These are phyloP conservation scores for Erpetoichthys calabaricus DNA, from an alignment of 2,797 vertebrate species.

Conservation along the genomic window DNA sequence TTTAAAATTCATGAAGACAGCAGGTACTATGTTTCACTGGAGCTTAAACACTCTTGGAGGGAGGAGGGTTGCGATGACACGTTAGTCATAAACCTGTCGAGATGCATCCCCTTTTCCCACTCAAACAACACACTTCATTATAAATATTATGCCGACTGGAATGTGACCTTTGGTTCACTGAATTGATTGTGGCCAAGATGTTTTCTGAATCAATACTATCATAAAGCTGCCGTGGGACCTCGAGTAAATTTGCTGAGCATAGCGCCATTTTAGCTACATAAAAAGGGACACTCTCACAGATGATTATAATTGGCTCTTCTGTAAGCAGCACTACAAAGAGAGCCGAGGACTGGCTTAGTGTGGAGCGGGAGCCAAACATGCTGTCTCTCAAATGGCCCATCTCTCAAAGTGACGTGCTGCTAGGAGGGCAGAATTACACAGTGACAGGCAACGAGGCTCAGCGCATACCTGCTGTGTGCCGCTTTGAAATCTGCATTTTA, in stretches of 20 bases:
- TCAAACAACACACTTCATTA: too few species aligned
- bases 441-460: slow-evolving; percentile 7
- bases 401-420: slow-evolving; percentile 33
- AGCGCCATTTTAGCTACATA: neutral
- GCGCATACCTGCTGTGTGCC: too few species aligned
- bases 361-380: neutral
- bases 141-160: neutral
- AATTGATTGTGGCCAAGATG: neutral
- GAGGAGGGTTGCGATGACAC: too few species aligned
- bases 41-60: too few species aligned
- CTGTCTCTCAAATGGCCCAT: neutral
- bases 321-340: neutral
- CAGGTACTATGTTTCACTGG: too few species aligned
- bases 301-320: neutral
- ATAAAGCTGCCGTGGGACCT: neutral
- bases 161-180: neutral
- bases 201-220: neutral
- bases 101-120: too few species aligned
- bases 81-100: too few species aligned
- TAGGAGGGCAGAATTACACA: slow-evolving; percentile 59
- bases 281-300: neutral
- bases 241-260: neutral
- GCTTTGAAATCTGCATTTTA: too few species aligned
- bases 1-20: too few species aligned
- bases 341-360: neutral